Evolutionary conservation across 2,113 vertebrate genomes (phyloP).

Genomic region (Ochotona curzoniae): DNA sequence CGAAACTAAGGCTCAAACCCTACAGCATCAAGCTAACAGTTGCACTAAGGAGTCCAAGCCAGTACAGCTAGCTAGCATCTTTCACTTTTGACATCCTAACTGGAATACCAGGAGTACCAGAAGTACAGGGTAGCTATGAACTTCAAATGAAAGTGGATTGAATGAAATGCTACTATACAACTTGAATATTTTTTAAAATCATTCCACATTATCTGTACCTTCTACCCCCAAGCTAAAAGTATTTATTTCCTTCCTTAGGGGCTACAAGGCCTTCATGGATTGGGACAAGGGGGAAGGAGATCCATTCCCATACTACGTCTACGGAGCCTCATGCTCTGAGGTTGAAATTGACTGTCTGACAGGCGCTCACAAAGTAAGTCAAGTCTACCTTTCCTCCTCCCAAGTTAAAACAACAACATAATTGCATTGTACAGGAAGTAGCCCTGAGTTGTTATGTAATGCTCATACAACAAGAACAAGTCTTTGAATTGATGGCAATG

Average conservation of each 20-base stretch:
- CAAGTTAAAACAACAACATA: not conserved
- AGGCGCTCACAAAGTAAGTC: slow-evolving; percentile 89
- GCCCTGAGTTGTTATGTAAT: not conserved
- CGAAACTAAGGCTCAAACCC: not conserved
- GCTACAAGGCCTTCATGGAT: slow-evolving; percentile 88
- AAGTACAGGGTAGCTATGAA: not conserved
- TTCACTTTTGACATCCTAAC: not conserved
- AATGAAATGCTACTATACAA: slow-evolving; percentile 36
- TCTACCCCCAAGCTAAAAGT: not conserved
- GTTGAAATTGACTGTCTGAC: slow-evolving; percentile 93
- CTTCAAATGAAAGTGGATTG: not conserved
- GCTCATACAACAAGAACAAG: not conserved
- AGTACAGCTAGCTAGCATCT: not conserved
- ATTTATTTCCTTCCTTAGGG: slow-evolving; percentile 82
- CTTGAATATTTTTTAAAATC: not conserved
- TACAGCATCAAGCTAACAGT: not conserved
- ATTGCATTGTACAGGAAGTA: not conserved
- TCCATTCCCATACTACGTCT: slow-evolving; percentile 88
- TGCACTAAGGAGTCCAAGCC: too few relatives aligned
- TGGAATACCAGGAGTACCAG: not conserved
- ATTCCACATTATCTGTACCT: not conserved
- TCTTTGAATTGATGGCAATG: not conserved
- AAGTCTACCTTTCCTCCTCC: not conserved
- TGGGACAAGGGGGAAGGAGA: slow-evolving; percentile 90
- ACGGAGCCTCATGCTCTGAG: slow-evolving; percentile 89